Evolutionary conservation across 2,888 invertebrate species (phyloP).

Genomic region (Pediacus dermestoides): DNA sequence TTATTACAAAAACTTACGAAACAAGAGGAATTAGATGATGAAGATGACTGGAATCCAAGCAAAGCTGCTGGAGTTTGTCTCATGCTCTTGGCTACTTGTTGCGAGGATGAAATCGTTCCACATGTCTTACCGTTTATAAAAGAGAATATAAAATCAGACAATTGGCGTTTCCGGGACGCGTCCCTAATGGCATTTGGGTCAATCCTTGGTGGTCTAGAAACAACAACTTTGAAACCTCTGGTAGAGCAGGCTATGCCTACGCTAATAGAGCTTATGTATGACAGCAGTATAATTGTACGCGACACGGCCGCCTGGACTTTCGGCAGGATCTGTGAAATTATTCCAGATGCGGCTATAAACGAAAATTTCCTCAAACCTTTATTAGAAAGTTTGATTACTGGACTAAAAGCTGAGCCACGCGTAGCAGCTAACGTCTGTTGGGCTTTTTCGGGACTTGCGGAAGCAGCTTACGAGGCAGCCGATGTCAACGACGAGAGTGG

Average conservation of each 20-base stretch:
- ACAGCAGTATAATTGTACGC: conserved; percentile 87
- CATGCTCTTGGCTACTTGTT: conserved; percentile 95
- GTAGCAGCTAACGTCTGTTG: conserved; percentile 99
- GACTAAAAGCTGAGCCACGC: conserved; percentile 88
- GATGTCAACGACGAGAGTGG: conserved; percentile 60
- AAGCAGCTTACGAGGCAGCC: conserved; percentile 92
- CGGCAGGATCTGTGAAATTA: conserved; percentile 95
- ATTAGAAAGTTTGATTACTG: conserved; percentile 76
- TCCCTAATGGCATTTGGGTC: conserved; percentile 98
- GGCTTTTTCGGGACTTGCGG: conserved; percentile 96
- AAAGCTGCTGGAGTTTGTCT: conserved; percentile 99
- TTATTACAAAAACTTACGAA: conserved; percentile 91
- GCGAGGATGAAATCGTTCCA: conserved; percentile 83
- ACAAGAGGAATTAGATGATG: conserved; percentile 96
- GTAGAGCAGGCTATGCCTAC: conserved; percentile 97
- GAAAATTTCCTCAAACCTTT: conserved; percentile 78
- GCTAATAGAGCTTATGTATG: conserved; percentile 91
- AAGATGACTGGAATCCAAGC: conserved; percentile 99
- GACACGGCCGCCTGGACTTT: conserved; percentile 96
- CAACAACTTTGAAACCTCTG: conserved; percentile 80
- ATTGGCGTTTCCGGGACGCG: conserved; percentile 87
- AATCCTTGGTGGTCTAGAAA: conserved; percentile 77
- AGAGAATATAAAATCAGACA: conserved; percentile 85
- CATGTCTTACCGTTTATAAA: conserved; percentile 5
- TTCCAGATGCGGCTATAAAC: conserved; percentile 91